A percentile compares a stretch with the other conserved stretches of the same genome.
Conservation (phyloP, 2,113 vertebrate species). For the Psilopogon haemacephalus region DNA sequence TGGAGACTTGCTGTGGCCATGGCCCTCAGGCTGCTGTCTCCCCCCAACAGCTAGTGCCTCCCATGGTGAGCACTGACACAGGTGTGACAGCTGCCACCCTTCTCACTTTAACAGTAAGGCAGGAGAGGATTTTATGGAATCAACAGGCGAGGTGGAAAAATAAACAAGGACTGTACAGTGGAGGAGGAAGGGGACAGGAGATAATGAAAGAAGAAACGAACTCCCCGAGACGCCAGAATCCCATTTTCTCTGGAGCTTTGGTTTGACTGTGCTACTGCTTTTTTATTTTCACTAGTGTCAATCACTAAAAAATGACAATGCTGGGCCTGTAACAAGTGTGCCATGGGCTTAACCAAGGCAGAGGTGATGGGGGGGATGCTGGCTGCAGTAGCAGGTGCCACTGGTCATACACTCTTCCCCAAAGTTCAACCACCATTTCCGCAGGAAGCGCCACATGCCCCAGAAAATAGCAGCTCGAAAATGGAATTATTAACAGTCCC, state of each 20-base stretch:
- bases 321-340: neutral
- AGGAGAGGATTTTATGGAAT: neutral
- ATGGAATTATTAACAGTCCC: constrained; percentile 58
- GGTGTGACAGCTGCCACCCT: neutral
- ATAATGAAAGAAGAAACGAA: neutral
- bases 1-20: neutral
- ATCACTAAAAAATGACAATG: neutral
- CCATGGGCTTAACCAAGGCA: neutral
- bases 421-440: neutral
- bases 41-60: neutral
- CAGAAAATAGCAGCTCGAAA: constrained; percentile 17
- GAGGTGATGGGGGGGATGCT: neutral
- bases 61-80: rapidly evolving
- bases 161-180: neutral
- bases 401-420: neutral
- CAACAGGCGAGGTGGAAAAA: neutral
- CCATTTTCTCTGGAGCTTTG: neutral
- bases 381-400: neutral
- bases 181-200: neutral
- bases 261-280: neutral
- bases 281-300: neutral
- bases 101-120: neutral
- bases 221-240: neutral
- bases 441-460: neutral
- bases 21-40: neutral